Base-by-base conservation (phyloP, 1,140 invertebrate species). In the Cylas formicarius region DNA sequence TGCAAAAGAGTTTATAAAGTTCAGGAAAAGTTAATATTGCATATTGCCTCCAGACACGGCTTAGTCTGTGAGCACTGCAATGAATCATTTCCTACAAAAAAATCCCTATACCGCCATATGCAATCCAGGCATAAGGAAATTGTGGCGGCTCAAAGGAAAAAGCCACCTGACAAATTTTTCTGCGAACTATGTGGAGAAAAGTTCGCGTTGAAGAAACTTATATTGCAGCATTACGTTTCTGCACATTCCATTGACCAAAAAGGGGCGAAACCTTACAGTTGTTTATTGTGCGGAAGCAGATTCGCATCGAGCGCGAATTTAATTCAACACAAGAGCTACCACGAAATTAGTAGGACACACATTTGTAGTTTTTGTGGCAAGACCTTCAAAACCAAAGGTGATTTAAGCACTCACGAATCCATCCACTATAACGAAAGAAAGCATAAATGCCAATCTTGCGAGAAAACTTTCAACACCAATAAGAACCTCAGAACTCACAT, bases 341-440 rank as follows among this genome's bases (percentile, higher is more conserved):
- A 61, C 42, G 31, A 53, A 11, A 37, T 49, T 10, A 48, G 47
- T 11, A 22, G 56, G 7, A 40, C 11, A 2, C 66, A 65, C 44
- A 70, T 72, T 29, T 52, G 72, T n/a, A 65, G 65, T 0, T 71
- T 72, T 62, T 69, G 73, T 65, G 76, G 76, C 14, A 66, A 77
- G 29, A 74, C 73, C 6, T 77, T 78, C 57, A 75, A 72, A 24
- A 72, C 72, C 4, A 71, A 56, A 16, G 68, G 68, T 28, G 71
- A 77, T 28, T 62, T 76, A 14, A 61, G 61, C 10, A 53, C 63
- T 34, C 74, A 76, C 50, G 69, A 68, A 50, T 67, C 63, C 20
- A 73, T 73, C 17, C 81, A 83, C 37, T 77, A 77, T 11, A 77
- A 77, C 9, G 75, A 83, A 11, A 78, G 82, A 56, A 76, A 81